Conservation (phyloP, 2,113 vertebrate genomes). For the Tragelaphus scriptus region DNA sequence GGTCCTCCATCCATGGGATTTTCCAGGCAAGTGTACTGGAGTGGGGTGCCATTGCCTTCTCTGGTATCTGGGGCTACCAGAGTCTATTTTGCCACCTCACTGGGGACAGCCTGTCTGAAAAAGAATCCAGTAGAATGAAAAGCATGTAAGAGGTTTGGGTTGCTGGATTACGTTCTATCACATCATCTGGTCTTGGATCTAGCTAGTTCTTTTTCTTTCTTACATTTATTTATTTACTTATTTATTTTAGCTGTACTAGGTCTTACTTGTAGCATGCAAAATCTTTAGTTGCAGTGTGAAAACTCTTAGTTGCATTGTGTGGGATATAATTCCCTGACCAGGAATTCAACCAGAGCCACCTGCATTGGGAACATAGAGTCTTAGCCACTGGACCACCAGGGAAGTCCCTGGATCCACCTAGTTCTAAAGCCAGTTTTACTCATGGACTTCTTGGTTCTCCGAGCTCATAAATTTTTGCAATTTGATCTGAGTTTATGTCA, state of each 20-base stretch:
- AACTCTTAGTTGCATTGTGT: neutral
- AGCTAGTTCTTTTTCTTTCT: neutral
- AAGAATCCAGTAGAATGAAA: neutral
- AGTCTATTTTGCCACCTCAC: neutral
- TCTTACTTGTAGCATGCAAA: neutral
- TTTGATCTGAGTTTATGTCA: neutral
- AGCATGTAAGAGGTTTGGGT: neutral
- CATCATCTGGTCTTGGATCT: neutral
- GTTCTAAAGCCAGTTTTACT: neutral
- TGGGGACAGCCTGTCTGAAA: neutral
- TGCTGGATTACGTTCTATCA: neutral
- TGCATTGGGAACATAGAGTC: neutral
- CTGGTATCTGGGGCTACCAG: neutral
- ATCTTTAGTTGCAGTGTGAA: neutral
- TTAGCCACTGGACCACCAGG: neutral
- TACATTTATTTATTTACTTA: neutral
- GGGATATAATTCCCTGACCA: neutral
- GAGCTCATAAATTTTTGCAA: neutral
- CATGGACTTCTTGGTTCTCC: neutral
- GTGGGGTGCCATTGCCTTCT: no score
- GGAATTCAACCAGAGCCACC: neutral
- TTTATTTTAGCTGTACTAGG: neutral
- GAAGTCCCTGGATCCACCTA: neutral
- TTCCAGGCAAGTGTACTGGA: no score
- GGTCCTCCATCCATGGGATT: no score